Evolutionary conservation across 2,888 invertebrate genomes (phyloP), one percentile per base, ranked within the genome.

Genomic region (Drosophila niveifrons): DNA sequence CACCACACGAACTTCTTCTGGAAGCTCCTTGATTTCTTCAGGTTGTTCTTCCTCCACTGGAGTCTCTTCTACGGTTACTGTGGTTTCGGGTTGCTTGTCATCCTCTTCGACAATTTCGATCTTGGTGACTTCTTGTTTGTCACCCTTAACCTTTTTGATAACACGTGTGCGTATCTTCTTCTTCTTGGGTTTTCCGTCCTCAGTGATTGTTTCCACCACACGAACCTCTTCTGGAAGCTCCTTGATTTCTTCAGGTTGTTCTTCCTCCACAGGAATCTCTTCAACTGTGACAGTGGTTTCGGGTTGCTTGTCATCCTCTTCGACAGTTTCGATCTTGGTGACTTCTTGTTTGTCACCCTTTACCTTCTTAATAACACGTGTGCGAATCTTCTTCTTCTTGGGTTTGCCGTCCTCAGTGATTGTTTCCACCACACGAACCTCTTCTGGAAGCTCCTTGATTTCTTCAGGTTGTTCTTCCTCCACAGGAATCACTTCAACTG

Each of bases 281-380:
- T 62, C 62, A 1, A 62, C 62, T 10, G 62, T 62, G 7, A 63
- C 63, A 1, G 56, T 56, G 1, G 63, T 55, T 43, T 63, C 56
- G 6, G 63, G 48, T 13, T 7, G 29, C 4, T 56, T 63, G 31
- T 63, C 63, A 48, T 63, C 63, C 15, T 63, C 63, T 11, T 63
- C 63, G 15, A 63, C 63, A 2, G 63, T 63, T 43, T 63, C 63
- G 48, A 63, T 63, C 55, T 63, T 55, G 39, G 63, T 63, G 15
- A 63, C 63, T 15, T 63, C 63, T 55, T 63, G 63, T 15, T 48
- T 63, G 48, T 43, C 48, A n/a, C 63, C 63, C 55, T 63, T 63
- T 28, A 63, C 63, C 55, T 63, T 63, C 41, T 63, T 63, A 15
- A 63, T 63, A 1, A 63, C 48, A n/a, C 63, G 63, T 23, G 63